Conservation (phyloP, 2,113 vertebrate species). For the Vimba vimba region DNA sequence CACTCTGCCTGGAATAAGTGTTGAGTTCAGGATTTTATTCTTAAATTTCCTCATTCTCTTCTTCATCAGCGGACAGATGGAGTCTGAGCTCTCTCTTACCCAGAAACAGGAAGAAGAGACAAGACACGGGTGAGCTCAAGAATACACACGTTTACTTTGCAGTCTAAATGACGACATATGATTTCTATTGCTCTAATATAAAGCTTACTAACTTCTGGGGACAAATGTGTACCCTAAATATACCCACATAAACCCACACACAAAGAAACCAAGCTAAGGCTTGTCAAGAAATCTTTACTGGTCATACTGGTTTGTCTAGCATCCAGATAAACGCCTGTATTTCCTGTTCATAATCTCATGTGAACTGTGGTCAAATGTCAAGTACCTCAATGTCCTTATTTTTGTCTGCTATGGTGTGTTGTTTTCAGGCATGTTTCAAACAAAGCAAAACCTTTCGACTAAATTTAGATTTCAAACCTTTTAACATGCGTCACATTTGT, state of each 20-base stretch:
- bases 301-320: slow-evolving; percentile 60
- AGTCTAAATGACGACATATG: neutral
- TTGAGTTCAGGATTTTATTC: neutral
- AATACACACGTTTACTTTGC: neutral
- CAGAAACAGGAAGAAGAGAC: slow-evolving; percentile 52
- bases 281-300: neutral
- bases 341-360: neutral
- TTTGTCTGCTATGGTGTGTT: neutral
- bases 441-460: neutral
- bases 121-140: slow-evolving; percentile 43
- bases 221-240: neutral
- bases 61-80: slow-evolving; percentile 55
- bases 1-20: neutral
- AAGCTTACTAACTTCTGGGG: neutral
- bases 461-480: neutral
- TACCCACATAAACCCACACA: neutral
- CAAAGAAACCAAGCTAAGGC: neutral
- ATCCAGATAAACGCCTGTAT: neutral
- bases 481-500: neutral
- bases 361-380: neutral
- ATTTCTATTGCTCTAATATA: neutral
- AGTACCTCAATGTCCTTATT: neutral
- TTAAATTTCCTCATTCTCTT: neutral
- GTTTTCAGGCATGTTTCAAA: neutral
- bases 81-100: slow-evolving; percentile 60